Percentiles rank a stretch among this genome's conserved stretches.
These are phyloP conservation scores for Caenorhabditis tropicalis DNA, from an alignment of 1,140 invertebrate genomes.

Conservation along the genomic window DNA sequence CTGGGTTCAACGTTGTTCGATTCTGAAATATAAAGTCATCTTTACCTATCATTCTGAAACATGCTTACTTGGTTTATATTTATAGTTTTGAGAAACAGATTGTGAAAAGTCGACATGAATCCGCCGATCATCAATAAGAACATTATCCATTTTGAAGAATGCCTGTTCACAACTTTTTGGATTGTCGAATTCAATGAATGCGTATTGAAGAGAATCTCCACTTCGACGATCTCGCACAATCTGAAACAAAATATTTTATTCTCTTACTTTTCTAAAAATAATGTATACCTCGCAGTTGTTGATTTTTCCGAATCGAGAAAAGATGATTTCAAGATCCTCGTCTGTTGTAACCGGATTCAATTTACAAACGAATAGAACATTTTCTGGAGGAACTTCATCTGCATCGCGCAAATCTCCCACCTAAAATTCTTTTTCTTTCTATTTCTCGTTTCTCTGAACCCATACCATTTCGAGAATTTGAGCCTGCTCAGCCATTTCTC, in stretches of 20 bases:
- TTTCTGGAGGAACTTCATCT: conserved; percentile 96
- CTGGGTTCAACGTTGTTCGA: not conserved
- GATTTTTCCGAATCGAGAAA: conserved; percentile 93
- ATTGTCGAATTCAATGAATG: conserved; percentile 97
- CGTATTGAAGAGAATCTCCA: conserved; percentile 95
- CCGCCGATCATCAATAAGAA: conserved; percentile 94
- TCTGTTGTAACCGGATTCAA: conserved; percentile 98
- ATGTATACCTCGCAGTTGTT: conserved; percentile 87
- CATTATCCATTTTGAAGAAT: conserved; percentile 99
- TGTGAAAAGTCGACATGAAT: conserved; percentile 99
- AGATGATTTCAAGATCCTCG: conserved; percentile 96
- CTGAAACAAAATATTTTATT: not conserved
- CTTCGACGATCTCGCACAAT: conserved; percentile 87
- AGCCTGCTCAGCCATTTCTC: conserved; percentile 92
- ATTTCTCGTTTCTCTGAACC: too few species aligned
- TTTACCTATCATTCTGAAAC: not conserved
- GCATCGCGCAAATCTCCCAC: conserved; percentile 96
- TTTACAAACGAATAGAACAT: conserved; percentile 99
- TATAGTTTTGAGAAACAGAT: conserved; percentile 78
- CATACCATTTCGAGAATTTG: conserved; percentile 98
- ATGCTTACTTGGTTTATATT: conserved; percentile 60
- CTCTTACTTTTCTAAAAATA: not conserved
- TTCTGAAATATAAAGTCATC: not conserved
- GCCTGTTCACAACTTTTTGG: conserved; percentile 93
- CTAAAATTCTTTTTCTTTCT: too few species aligned